Conservation (phyloP, 2,888 invertebrate genomes). For the Clitarchus hookeri region DNA sequence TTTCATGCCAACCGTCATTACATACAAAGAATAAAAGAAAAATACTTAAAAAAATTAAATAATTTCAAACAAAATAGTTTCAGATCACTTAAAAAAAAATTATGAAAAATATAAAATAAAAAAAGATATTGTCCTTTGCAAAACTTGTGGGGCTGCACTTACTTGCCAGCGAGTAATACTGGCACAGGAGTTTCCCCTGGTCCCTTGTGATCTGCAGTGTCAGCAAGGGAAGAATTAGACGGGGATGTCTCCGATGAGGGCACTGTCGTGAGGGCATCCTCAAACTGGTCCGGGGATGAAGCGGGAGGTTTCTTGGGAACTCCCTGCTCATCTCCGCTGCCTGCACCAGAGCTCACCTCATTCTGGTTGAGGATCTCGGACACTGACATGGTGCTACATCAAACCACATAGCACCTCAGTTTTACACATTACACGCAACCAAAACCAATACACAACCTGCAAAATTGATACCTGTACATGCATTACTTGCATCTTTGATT, state of each 20-base stretch:
- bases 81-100: background rate
- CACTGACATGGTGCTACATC: slow-evolving; percentile 31
- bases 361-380: slow-evolving; percentile 28
- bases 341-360: slow-evolving; percentile 27
- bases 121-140: slow-evolving; percentile 16
- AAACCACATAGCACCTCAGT: too few relatives aligned
- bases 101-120: slow-evolving; percentile 12
- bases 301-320: slow-evolving; percentile 48
- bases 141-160: slow-evolving; percentile 37
- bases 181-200: slow-evolving; percentile 53
- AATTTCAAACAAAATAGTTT: background rate
- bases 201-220: slow-evolving; percentile 51
- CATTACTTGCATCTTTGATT: too few relatives aligned
- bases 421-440: too few relatives aligned
- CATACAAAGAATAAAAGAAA: background rate
- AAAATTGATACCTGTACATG: too few relatives aligned
- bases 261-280: slow-evolving; percentile 45
- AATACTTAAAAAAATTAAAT: slow-evolving; percentile 10
- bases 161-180: slow-evolving; percentile 46
- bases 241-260: slow-evolving; percentile 12
- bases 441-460: too few relatives aligned
- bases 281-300: slow-evolving; percentile 49
- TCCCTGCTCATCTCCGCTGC: slow-evolving; percentile 38
- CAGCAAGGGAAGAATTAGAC: slow-evolving; percentile 28
- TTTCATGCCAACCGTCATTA: background rate